Evolutionary conservation across 1,140 invertebrate species (phyloP).

Genomic region (Dendroctonus valens): DNA sequence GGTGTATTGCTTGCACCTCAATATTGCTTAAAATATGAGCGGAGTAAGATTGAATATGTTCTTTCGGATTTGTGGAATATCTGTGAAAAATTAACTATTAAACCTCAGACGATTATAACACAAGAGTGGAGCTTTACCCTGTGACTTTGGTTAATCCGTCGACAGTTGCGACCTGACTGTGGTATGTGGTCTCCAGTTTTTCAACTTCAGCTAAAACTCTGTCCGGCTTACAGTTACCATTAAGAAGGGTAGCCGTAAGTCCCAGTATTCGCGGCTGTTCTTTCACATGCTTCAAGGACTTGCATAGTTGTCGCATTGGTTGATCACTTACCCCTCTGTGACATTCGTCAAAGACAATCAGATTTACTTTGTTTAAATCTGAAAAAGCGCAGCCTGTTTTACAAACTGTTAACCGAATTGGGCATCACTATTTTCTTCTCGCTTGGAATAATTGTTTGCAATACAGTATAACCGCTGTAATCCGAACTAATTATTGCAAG

Average conservation of each 20-base stretch:
- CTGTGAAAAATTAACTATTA: conserved; percentile 11
- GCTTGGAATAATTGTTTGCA: too few species aligned
- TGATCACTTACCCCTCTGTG: conserved; percentile 78
- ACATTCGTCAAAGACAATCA: conserved; percentile 92
- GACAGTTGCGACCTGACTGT: conserved; percentile 69
- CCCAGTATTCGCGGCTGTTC: conserved; percentile 71
- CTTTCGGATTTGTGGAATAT: conserved; percentile 24
- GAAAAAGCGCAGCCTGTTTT: conserved; percentile 8
- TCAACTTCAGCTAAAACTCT: conserved; percentile 61
- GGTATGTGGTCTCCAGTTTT: conserved; percentile 72
- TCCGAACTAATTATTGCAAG: too few species aligned
- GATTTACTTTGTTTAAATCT: conserved; percentile 62
- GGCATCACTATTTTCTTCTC: too few species aligned
- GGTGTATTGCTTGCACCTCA: conserved; percentile 1
- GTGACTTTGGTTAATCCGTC: conserved; percentile 63
- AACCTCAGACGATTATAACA: background rate
- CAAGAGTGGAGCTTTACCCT: conserved; percentile 50
- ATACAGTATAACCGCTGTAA: too few species aligned
- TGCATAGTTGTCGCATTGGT: conserved; percentile 73
- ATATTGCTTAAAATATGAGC: background rate
- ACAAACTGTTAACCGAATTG: too few species aligned
- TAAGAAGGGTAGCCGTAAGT: conserved; percentile 82
- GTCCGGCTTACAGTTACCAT: conserved; percentile 62
- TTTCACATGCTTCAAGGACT: conserved; percentile 55
- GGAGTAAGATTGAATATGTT: conserved; percentile 2